Base-by-base conservation (phyloP, 2,888 invertebrate species). In the Gymnosoma rotundatum region DNA sequence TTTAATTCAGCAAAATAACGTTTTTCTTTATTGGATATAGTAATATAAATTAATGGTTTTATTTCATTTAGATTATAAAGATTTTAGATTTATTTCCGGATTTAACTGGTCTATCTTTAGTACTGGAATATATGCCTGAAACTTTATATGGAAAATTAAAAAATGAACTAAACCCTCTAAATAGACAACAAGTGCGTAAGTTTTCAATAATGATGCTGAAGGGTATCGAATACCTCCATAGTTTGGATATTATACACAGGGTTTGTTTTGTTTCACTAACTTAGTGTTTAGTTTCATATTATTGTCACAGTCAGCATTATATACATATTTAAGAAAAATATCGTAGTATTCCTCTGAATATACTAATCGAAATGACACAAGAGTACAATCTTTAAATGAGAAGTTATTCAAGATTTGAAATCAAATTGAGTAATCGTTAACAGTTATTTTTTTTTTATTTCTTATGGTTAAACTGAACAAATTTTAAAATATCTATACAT, bases 41-140 rank as follows among this genome's bases (percentile, higher is more conserved):
- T 42, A 42, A 42, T 42, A 12, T 2, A 10, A 42, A 12, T 12
- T 10, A 50, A 18, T 7, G 4, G 2, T 1, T 60, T 25, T 69
- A 16, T 21, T 80, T 58, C 16, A 18, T 72, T 87, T 90, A 98
- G 98, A 95, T 98, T 83, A 96, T 98, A 74, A 94, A 96, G 89
- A 93, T 99, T 32, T 93, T 97, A 87, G 98, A 98, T 89, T 96
- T 98, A 88, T 98, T 98, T 90, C 96, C 98, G 0, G 96, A 97
- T 88, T 96, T 98, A 0, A 95, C 96, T 91, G 97, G 97, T 66
- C 94, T 98, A 86, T 96, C 98, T 0, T 93, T 99, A 87, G 98
- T 98, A 0, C 95, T 99, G 93, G 98, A 99, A 90, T 98, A 95
- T 92, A 96, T 99, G 96, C 95, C 97, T n/a, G 96, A 97, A 18